phyloP scores from a whole-genome alignment of 2,797 vertebrate species.

The Pangasius mekongensis region DNA sequence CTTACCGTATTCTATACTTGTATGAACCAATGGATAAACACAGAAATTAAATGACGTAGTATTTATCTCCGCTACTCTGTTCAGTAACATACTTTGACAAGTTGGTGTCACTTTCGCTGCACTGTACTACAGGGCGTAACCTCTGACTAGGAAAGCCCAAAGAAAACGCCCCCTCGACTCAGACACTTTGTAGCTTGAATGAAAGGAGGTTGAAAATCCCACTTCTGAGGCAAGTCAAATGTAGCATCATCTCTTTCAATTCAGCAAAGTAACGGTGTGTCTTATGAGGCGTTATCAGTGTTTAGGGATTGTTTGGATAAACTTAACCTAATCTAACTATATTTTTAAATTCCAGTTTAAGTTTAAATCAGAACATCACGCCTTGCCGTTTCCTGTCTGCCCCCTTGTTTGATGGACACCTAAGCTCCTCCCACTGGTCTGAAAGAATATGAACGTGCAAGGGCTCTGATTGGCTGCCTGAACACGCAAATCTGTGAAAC shows the following conservation, averaged over 20 bases:
- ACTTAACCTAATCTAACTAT: not conserved
- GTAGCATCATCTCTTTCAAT: not conserved
- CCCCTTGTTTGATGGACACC: not conserved
- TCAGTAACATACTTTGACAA: not conserved
- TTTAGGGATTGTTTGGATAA: not conserved
- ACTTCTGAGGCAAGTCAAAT: not conserved
- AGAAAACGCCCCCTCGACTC: not conserved
- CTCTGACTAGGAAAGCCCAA: not conserved
- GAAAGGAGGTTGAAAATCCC: not conserved
- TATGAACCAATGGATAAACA: not conserved
- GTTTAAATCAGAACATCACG: not conserved
- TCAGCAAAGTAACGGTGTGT: not conserved
- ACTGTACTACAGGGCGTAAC: not conserved
- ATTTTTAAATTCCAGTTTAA: not conserved
- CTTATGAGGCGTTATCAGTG: not conserved
- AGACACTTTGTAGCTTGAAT: not conserved
- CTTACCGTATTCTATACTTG: not conserved
- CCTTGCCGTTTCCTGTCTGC: not conserved
- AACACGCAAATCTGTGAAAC: not conserved
- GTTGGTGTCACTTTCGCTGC: not conserved
- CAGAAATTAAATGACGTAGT: not conserved
- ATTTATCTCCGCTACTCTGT: not conserved
- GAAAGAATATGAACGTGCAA: not conserved
- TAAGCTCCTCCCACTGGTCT: not conserved
- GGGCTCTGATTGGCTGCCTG: not conserved